These are phyloP conservation scores for Toxotes chatareus DNA, from an alignment of 2,113 vertebrate species.

Conservation along the genomic window DNA sequence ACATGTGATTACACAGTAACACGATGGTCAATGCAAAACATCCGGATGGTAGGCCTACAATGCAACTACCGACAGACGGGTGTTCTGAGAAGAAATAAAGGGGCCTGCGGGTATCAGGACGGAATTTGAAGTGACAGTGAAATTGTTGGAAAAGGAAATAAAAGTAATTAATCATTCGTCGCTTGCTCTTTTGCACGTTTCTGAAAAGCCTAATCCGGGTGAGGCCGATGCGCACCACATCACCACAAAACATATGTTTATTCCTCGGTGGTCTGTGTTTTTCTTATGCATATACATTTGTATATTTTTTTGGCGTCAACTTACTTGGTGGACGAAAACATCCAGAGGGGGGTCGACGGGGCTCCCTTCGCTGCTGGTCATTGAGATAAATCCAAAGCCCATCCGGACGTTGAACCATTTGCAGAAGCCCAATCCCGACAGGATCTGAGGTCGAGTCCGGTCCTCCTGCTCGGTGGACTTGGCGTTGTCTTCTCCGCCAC, in stretches of 20 bases:
- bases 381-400: constrained; percentile 99
- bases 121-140: constrained; percentile 7
- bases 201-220: background rate
- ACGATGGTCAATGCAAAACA: constrained; percentile 61
- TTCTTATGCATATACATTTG: background rate
- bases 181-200: background rate
- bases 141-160: background rate
- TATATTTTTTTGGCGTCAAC: constrained; percentile 63
- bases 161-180: constrained; percentile 4
- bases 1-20: constrained; percentile 68
- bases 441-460: constrained; percentile 89
- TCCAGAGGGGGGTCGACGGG: constrained; percentile 94
- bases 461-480: constrained; percentile 91
- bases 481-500: constrained; percentile 91
- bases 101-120: background rate
- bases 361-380: constrained; percentile 94
- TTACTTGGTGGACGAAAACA: constrained; percentile 99
- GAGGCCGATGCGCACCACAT: background rate
- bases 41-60: constrained; percentile 51
- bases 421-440: constrained; percentile 95
- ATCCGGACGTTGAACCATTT: constrained; percentile 99
- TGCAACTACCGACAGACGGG: constrained; percentile 10
- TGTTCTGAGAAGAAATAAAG: background rate
- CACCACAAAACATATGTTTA: constrained; percentile 17
- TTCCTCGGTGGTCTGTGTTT: constrained; percentile 6